Base-by-base conservation (phyloP, 1,140 invertebrate species). In the Trichonephila clavipes region DNA sequence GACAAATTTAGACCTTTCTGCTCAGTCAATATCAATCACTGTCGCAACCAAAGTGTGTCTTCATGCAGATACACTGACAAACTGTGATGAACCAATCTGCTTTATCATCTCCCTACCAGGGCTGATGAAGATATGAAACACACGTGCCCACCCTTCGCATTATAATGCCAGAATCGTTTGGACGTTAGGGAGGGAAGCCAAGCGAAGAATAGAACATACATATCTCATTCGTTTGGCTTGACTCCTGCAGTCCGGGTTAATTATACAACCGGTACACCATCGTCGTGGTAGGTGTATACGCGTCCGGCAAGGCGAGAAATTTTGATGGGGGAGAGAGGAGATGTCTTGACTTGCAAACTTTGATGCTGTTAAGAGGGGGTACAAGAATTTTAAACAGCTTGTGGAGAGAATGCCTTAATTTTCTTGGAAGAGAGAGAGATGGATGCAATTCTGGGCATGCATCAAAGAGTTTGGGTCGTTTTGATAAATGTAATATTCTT, bases 171-270 rank as follows among this genome's bases (percentile, higher is more conserved):
- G 44, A 85, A 59, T 59, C 82, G 82, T 59, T 18, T 77, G n/a
- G 21, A 85, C 44, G 44, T n/a, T 21, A 14, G 21, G 82, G 58
- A 19, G n/a, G 12, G 51, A 24, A 85, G 44, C 82, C 82, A 58
- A 24, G 51, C 82, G 58, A 85, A 85, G 82, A 85, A 85, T 85
- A 24, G 19, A 51, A 85, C 72, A 77, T 28, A 85, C 24, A 85
- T 59, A 85, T 85, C 82, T 85, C 82, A 85, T 85, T 85, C 82
- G 82, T 85, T 58, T 85, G 82, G 44, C 44, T 85, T 28, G 82
- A 24, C 44, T 85, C 34, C 72, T 21, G 24, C 24, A 40, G 8
- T 77, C 44, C 44, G 24, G 82, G 82, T 85, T 85, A 85, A 85
- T 85, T 59, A 85, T 58, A 85, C 82, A 59, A 85, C 82, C 66